Conservation (phyloP, 2,113 vertebrate species). For the Ginglymostoma cirratum region DNA sequence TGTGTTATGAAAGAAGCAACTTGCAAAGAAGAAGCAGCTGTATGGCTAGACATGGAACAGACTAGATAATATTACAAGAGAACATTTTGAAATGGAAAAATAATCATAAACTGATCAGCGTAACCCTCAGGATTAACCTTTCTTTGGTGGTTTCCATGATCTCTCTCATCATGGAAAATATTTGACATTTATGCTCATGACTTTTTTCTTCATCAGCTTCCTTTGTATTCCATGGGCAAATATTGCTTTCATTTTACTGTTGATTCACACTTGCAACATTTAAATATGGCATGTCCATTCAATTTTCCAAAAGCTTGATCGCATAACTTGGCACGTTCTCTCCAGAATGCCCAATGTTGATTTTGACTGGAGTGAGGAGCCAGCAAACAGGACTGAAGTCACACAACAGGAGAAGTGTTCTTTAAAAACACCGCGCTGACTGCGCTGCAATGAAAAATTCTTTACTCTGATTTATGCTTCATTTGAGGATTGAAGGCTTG, state of each 20-base stretch:
- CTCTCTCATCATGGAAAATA: background rate
- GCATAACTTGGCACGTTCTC: background rate
- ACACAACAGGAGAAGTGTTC: background rate
- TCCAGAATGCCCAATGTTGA: conserved; percentile 11
- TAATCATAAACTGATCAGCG: background rate
- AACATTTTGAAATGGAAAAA: conserved; percentile 7
- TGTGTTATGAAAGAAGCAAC: background rate
- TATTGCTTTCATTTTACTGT: background rate
- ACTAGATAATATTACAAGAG: background rate
- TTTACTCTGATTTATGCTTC: conserved; percentile 8
- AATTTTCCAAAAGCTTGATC: background rate
- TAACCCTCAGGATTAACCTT: background rate
- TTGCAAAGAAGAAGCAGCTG: background rate
- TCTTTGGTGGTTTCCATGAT: background rate
- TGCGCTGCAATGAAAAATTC: background rate
- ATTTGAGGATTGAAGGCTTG: background rate
- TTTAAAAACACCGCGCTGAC: conserved; percentile 14
- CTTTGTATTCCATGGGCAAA: background rate
- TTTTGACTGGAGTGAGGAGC: background rate
- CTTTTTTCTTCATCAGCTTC: background rate
- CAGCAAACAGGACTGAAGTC: background rate
- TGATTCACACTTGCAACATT: background rate
- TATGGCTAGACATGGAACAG: background rate
- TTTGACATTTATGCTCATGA: background rate
- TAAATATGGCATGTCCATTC: background rate